Evolutionary conservation across 2,888 invertebrate genomes (phyloP).

Genomic region (Morinoia aosen): DNA sequence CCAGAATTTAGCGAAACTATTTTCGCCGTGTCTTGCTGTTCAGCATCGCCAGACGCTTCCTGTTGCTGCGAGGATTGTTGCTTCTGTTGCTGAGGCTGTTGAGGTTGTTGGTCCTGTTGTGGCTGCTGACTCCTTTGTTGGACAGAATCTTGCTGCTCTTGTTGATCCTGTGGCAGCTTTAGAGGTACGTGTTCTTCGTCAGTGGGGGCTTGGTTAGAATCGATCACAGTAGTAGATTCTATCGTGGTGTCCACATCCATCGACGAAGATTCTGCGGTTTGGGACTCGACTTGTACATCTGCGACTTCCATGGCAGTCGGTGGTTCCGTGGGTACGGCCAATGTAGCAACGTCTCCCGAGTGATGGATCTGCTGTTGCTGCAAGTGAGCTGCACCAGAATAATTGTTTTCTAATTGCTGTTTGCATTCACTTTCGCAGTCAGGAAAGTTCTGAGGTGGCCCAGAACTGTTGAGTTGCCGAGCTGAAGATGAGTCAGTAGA

Average conservation of each 20-base stretch:
- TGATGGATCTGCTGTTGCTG: not conserved
- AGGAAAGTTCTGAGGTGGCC: not conserved
- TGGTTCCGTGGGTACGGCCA: not conserved
- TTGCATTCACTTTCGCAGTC: not conserved
- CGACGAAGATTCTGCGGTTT: not conserved
- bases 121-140: not conserved
- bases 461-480: not conserved
- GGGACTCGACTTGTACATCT: not conserved
- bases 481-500: not conserved
- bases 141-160: not conserved
- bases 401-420: not conserved
- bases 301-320: constrained; percentile 26
- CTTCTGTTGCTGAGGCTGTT: constrained; percentile 55
- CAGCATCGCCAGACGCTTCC: constrained; percentile 56
- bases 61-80: constrained; percentile 55
- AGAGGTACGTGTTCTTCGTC: constrained; percentile 8
- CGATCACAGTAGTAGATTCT: not conserved
- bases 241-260: not conserved
- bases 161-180: constrained; percentile 24
- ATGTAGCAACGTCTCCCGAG: not conserved
- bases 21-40: constrained; percentile 50
- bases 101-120: constrained; percentile 28
- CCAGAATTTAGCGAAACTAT: constrained; percentile 64
- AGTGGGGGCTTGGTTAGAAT: not conserved
- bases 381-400: constrained; percentile 19